Percentiles rank a stretch among this genome's conserved stretches.
Conservation (phyloP, 2,888 invertebrate genomes). For the Antitype chi region DNA sequence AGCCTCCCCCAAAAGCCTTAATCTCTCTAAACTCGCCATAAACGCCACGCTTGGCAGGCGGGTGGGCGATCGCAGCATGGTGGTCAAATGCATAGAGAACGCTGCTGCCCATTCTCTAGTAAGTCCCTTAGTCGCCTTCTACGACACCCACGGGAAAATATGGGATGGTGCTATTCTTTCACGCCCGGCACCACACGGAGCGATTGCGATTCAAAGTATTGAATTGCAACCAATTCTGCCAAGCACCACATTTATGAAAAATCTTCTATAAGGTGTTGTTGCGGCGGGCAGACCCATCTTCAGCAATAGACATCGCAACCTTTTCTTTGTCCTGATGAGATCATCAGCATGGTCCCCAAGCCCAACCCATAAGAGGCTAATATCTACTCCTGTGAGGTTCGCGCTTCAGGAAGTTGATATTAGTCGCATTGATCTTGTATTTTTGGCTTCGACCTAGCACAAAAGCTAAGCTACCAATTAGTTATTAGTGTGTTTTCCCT, state of each 20-base stretch:
- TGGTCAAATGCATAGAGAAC: no score
- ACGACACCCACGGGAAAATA: no score
- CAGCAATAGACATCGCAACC: background rate
- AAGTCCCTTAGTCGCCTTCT: no score
- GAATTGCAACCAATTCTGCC: background rate
- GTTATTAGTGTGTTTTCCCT: constrained; percentile 3
- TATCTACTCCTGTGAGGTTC: background rate
- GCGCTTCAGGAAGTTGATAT: background rate
- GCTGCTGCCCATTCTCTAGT: no score
- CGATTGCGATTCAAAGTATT: background rate
- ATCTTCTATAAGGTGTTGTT: background rate
- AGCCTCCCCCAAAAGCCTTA: no score
- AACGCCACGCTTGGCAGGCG: no score
- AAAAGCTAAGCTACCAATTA: background rate
- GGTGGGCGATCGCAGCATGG: no score
- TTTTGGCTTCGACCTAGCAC: no score
- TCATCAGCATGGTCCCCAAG: background rate
- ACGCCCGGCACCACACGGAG: no score
- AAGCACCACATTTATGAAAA: background rate
- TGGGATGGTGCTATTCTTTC: no score
- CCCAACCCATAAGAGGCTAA: background rate
- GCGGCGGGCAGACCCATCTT: background rate
- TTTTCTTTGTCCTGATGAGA: background rate
- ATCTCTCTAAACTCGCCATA: no score
- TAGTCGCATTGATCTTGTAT: background rate